Evolutionary conservation across 2,888 invertebrate species (phyloP).

Genomic region (Gandaritis pyraliata): DNA sequence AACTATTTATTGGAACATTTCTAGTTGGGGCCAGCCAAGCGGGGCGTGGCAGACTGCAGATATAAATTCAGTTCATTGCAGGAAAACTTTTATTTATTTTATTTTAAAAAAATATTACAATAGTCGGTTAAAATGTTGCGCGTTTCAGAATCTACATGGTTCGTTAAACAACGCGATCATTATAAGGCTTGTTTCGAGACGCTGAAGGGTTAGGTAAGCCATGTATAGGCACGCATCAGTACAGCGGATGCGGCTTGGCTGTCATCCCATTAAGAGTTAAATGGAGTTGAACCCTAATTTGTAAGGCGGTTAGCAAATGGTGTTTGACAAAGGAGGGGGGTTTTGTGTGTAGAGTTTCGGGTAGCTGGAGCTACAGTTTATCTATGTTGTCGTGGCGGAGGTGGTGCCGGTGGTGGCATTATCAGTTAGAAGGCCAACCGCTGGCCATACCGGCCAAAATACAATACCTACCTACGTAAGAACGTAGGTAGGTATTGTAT

Average conservation of each 20-base stretch:
- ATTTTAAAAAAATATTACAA: constrained; percentile 43
- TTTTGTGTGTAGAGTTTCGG: constrained; percentile 45
- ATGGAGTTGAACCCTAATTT: constrained; percentile 32
- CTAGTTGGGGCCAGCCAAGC: constrained; percentile 48
- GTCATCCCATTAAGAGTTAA: constrained; percentile 18
- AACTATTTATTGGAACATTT: constrained; percentile 50
- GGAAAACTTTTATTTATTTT: constrained; percentile 50
- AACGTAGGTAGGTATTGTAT: no score
- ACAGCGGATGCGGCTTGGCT: background rate
- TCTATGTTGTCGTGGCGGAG: constrained; percentile 42
- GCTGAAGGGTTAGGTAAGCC: constrained; percentile 8
- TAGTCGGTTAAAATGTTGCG: constrained; percentile 5
- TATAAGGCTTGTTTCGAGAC: constrained; percentile 5
- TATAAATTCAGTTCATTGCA: constrained; percentile 51
- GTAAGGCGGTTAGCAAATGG: constrained; percentile 37
- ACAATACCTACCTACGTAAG: no score
- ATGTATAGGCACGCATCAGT: constrained; percentile 10
- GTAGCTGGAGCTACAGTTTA: constrained; percentile 35
- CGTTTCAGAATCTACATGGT: background rate
- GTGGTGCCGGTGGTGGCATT: background rate
- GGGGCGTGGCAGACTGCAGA: constrained; percentile 40
- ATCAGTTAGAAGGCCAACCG: background rate
- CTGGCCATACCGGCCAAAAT: no score
- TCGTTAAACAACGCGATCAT: constrained; percentile 13
- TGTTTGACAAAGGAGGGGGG: constrained; percentile 44